A percentile compares a stretch with the other conserved stretches of the same genome.
Evolutionary conservation across 2,888 invertebrate species (phyloP).

Genomic region (Dicranocentrus wangi): DNA sequence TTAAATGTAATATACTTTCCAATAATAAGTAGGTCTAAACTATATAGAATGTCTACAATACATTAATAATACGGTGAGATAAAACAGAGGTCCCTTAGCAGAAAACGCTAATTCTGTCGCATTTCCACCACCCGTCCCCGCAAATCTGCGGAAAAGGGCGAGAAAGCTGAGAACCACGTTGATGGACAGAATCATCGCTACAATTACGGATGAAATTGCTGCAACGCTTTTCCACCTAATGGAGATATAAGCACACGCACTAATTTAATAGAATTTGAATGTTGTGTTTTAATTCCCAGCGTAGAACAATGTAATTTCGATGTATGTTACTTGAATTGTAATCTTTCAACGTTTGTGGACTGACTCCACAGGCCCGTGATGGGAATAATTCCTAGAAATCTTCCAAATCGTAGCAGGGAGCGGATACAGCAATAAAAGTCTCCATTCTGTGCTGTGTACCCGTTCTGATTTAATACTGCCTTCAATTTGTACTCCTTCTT

Average conservation of each 20-base stretch:
- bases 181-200: conserved; percentile 7
- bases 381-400: conserved; percentile 55
- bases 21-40: background rate
- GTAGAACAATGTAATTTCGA: background rate
- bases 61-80: conserved; percentile 51
- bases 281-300: too few species aligned
- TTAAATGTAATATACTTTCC: too few species aligned
- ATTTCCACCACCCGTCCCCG: conserved; percentile 51
- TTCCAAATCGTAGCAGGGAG: conserved; percentile 50
- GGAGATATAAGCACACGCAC: background rate
- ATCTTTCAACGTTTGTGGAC: background rate
- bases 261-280: background rate
- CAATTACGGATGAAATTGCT: conserved; percentile 5
- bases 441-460: background rate
- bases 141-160: conserved; percentile 44
- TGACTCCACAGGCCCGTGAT: conserved; percentile 32
- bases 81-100: conserved; percentile 53
- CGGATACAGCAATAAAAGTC: conserved; percentile 48
- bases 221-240: conserved; percentile 55
- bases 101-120: conserved; percentile 59
- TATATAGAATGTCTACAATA: conserved; percentile 20
- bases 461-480: too few species aligned
- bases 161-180: conserved; percentile 50
- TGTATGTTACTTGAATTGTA: conserved; percentile 20
- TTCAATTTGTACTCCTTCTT: too few species aligned